These are phyloP conservation scores for Aporrectodea caliginosa DNA, from an alignment of 1,140 invertebrate species.

Conservation along the genomic window DNA sequence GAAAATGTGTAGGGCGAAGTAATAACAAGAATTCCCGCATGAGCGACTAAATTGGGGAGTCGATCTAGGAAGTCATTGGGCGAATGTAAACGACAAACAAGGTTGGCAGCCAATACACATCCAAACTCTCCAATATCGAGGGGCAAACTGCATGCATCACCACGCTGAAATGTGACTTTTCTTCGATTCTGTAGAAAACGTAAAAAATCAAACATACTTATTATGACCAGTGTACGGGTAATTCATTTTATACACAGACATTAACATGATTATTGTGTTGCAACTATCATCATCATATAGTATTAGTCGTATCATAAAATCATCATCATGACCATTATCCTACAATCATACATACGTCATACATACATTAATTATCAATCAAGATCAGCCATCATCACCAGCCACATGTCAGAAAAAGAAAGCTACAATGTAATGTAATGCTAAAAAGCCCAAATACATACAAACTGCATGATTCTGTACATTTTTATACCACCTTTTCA, in stretches of 20 bases:
- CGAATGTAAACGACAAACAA: constrained; percentile 51
- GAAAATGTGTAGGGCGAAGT: constrained; percentile 54
- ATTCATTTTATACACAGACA: neutral
- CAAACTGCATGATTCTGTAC: no score
- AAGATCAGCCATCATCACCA: no score
- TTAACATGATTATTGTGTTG: neutral
- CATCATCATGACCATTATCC: neutral
- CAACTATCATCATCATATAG: neutral
- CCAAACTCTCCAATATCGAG: constrained; percentile 50
- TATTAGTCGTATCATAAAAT: neutral
- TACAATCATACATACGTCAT: neutral
- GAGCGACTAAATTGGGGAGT: constrained; percentile 42
- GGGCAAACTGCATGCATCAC: constrained; percentile 53
- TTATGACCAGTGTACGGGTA: neutral
- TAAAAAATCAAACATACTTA: constrained; percentile 8
- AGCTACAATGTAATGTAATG: no score
- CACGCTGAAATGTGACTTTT: constrained; percentile 44
- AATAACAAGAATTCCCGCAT: constrained; percentile 50
- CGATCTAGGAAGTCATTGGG: constrained; percentile 49
- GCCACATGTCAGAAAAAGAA: no score
- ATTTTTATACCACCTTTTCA: no score
- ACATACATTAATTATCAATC: no score
- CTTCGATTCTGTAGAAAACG: constrained; percentile 39
- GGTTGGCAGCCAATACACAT: constrained; percentile 52
- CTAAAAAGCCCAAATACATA: no score